Evolutionary conservation across 2,888 invertebrate species (phyloP).

Genomic region (Coronaproctus castanopsis): DNA sequence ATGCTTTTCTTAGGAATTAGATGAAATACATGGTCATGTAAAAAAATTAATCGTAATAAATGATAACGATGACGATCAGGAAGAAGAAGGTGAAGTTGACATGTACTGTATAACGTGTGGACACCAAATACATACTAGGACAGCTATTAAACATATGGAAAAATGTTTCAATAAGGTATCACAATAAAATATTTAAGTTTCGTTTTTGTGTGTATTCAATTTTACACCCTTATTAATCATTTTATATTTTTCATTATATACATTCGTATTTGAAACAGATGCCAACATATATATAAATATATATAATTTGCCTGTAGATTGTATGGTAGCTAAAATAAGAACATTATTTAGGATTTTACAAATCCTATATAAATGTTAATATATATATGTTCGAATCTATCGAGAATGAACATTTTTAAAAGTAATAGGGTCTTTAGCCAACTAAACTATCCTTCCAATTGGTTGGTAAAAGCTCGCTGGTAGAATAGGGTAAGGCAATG

Average conservation of each 20-base stretch:
- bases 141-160: slow-evolving; percentile 91
- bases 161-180: slow-evolving; percentile 79
- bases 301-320: too few species aligned
- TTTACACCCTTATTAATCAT: not conserved
- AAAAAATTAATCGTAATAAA: slow-evolving; percentile 44
- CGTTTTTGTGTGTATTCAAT: not conserved
- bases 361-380: too few species aligned
- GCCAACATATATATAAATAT: too few species aligned
- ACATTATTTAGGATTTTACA: too few species aligned
- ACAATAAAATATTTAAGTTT: not conserved
- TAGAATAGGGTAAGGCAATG: too few species aligned
- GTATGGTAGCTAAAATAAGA: too few species aligned
- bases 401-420: too few species aligned
- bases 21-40: slow-evolving; percentile 57
- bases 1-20: slow-evolving; percentile 53
- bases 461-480: too few species aligned
- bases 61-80: slow-evolving; percentile 39
- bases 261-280: too few species aligned
- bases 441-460: too few species aligned
- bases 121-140: slow-evolving; percentile 76
- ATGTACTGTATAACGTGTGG: slow-evolving; percentile 96
- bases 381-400: too few species aligned
- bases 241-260: slow-evolving; percentile 11
- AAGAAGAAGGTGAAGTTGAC: slow-evolving; percentile 43
- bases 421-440: too few species aligned